Evolutionary conservation across 2,888 invertebrate genomes (phyloP), one percentile per base, ranked within the genome.

Genomic region (Drosophila robusta): DNA sequence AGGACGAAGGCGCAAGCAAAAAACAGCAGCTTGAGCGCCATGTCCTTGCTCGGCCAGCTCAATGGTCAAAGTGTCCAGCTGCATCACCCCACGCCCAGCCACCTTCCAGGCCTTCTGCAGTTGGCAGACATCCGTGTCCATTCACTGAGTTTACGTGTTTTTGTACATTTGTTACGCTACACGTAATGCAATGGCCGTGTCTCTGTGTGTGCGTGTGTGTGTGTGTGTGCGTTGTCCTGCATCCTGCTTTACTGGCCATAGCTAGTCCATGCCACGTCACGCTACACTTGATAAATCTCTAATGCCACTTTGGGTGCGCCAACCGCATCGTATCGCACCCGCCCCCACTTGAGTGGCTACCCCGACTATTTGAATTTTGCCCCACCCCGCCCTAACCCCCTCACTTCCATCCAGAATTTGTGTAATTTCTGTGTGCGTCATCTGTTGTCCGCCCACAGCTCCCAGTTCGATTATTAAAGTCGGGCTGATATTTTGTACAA

Each of bases 251-350:
- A 46, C 50, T 16, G 34, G 52, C 49, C 14, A 61, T 24, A 55
- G 78, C 72, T 73, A 78, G 79, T 82, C 83, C 80, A 79, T 77
- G 83, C 87, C 84, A 75, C 87, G 89, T 89, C 78, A 83, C 83
- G 86, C 87, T 83, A 90, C 90, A 90, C 90, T 90, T 89, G 90
- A 89, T 90, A 89, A 90, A 87, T 90, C 90, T 90, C 90, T 80
- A 89, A 90, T 90, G 90, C 87, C 89, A 90, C 89, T 90, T 89
- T 89, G 89, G 87, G 82, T 84, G 82, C 78, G 74, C 81, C 88
- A 83, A 79, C 82, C 88, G 68, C 86, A 87, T 38, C 50, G 49
- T 57, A 52, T 29, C 58, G 50, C 45, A 16, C 22, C 50, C 39
- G 34, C 52, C 36, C 45, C 65, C 61, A 62, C 41, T 68, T 69